Conservation (phyloP, 2,888 invertebrate species). For the Biston stratarius region DNA sequence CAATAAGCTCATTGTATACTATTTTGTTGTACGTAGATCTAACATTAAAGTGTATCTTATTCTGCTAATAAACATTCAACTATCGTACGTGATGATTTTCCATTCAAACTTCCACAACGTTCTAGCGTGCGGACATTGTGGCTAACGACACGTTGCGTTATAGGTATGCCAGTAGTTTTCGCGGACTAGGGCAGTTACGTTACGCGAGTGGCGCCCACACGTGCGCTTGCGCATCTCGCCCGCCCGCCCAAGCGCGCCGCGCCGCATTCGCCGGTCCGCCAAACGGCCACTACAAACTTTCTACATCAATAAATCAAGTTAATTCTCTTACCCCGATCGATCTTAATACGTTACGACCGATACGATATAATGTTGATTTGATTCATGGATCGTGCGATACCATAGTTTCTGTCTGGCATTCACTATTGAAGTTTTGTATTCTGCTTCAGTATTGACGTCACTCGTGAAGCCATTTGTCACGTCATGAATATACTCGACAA, state of each 20-base stretch:
- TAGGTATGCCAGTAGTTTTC: slow-evolving; percentile 41
- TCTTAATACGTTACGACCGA: slow-evolving; percentile 43
- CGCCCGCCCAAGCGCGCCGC: slow-evolving; percentile 39
- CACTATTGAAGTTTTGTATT: slow-evolving; percentile 19
- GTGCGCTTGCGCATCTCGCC: slow-evolving; percentile 42
- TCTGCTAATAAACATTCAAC: slow-evolving; percentile 1
- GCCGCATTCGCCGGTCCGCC: slow-evolving; percentile 36
- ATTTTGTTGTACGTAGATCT: neutral
- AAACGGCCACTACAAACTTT: slow-evolving; percentile 43
- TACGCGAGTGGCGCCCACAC: slow-evolving; percentile 46
- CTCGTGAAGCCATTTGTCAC: slow-evolving; percentile 57
- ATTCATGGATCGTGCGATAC: slow-evolving; percentile 32
- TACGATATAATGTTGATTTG: slow-evolving; percentile 37
- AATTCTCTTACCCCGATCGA: slow-evolving; percentile 43
- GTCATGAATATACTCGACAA: slow-evolving; percentile 54
- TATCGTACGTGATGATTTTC: slow-evolving; percentile 11
- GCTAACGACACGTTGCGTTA: slow-evolving; percentile 31
- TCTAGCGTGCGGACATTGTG: slow-evolving; percentile 23
- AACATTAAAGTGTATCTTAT: neutral
- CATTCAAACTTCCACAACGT: slow-evolving; percentile 23
- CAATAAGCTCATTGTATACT: no score
- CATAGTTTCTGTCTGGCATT: slow-evolving; percentile 14
- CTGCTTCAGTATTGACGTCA: slow-evolving; percentile 46
- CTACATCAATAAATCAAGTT: slow-evolving; percentile 44
- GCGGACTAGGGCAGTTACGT: slow-evolving; percentile 46